phyloP scores from a whole-genome alignment of 2,113 vertebrate genomes.

The Saccopteryx leptura region DNA sequence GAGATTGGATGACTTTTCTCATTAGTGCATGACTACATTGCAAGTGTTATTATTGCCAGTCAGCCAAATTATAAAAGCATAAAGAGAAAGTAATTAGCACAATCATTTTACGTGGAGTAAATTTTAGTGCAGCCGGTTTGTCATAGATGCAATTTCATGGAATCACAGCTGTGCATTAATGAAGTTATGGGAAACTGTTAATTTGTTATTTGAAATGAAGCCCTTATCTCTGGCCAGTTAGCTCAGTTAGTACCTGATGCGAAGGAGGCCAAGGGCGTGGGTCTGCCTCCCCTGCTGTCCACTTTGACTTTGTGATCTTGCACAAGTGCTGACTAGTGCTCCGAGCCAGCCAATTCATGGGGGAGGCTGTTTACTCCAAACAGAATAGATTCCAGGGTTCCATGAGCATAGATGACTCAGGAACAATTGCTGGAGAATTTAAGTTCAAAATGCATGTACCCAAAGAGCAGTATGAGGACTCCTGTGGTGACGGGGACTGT shows the following conservation, averaged over 20 bases:
- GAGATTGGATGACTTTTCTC: conserved; percentile 81
- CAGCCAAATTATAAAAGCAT: conserved; percentile 84
- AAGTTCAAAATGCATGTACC: background rate
- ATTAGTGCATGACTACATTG: conserved; percentile 80
- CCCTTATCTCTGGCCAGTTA: conserved; percentile 77
- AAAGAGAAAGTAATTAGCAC: conserved; percentile 86
- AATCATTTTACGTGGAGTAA: conserved; percentile 84
- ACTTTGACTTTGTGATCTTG: conserved; percentile 59
- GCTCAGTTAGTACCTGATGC: conserved; percentile 52
- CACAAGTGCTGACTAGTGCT: conserved; percentile 35
- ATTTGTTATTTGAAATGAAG: conserved; percentile 83
- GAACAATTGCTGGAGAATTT: background rate
- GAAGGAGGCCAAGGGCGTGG: conserved; percentile 50
- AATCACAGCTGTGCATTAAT: conserved; percentile 83
- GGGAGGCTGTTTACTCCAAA: background rate
- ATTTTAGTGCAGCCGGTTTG: conserved; percentile 82
- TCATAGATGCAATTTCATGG: conserved; percentile 84
- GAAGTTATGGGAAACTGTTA: conserved; percentile 83
- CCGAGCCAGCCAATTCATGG: background rate
- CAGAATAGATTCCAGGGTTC: background rate
- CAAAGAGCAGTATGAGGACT: background rate
- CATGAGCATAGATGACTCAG: background rate
- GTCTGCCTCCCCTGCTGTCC: background rate
- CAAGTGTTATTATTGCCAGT: conserved; percentile 83
- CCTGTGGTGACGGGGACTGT: background rate